Conservation (phyloP, 2,888 invertebrate genomes). For the Phania funesta region DNA sequence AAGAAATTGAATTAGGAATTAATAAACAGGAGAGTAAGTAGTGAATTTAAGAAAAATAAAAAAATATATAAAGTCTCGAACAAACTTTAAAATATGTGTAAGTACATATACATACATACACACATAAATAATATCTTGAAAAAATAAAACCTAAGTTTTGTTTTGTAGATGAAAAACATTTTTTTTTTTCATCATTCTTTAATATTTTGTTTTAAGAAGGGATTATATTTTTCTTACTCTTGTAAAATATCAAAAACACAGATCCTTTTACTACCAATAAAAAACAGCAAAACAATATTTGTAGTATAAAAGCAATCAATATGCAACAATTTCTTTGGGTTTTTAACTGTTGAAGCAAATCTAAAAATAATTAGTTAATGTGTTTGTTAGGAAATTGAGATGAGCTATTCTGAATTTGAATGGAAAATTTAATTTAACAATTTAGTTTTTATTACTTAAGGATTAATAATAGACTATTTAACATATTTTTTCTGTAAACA, state of each 20-base stretch:
- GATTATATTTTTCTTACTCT: background rate
- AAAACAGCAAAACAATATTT: constrained; percentile 14
- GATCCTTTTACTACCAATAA: constrained; percentile 3
- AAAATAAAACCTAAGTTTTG: background rate
- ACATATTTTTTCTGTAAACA: constrained; percentile 45
- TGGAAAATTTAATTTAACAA: constrained; percentile 21
- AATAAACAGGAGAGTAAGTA: constrained; percentile 18
- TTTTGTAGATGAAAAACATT: background rate
- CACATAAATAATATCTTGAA: background rate
- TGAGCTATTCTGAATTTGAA: constrained; percentile 44
- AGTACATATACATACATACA: background rate
- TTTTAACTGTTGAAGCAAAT: constrained; percentile 57
- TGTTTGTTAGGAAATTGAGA: constrained; percentile 47
- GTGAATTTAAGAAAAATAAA: constrained; percentile 32
- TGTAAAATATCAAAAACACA: constrained; percentile 5
- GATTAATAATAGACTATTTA: constrained; percentile 50
- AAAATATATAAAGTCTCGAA: background rate
- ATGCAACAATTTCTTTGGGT: background rate
- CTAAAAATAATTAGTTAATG: constrained; percentile 49
- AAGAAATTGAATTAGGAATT: constrained; percentile 39
- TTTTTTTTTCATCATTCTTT: background rate
- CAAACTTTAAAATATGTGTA: background rate
- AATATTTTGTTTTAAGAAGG: background rate
- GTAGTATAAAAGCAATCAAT: constrained; percentile 42
- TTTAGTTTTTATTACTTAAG: constrained; percentile 55